A percentile compares a stretch with the other conserved stretches of the same genome.
Conservation (phyloP, 2,888 invertebrate genomes). For the Isoperla grammatica region DNA sequence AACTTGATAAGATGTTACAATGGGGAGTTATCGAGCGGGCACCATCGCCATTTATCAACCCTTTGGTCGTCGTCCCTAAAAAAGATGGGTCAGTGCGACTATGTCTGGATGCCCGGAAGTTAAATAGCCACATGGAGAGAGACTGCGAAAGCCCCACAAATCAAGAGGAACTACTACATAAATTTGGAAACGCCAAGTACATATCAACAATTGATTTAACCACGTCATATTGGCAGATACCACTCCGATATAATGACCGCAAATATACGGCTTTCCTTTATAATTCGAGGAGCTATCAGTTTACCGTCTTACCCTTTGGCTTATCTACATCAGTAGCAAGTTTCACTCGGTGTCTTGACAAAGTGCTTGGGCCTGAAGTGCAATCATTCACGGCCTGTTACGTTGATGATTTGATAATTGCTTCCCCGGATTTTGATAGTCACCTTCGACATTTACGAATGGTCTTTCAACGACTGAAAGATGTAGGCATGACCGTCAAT, state of each 20-base stretch:
- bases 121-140: background rate
- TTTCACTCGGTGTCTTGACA: background rate
- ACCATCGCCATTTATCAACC: background rate
- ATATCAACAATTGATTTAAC: background rate
- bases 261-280: slow-evolving; percentile 33
- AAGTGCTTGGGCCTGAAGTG: background rate
- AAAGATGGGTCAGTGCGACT: background rate
- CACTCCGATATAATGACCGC: slow-evolving; percentile 28
- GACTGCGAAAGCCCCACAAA: background rate
- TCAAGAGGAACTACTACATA: background rate
- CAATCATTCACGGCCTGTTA: background rate
- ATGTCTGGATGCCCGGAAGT: background rate
- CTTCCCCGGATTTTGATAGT: background rate
- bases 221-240: slow-evolving; percentile 35
- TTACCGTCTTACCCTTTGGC: slow-evolving; percentile 36
- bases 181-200: background rate
- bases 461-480: background rate
- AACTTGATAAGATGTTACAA: background rate
- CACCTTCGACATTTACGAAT: background rate
- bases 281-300: slow-evolving; percentile 34
- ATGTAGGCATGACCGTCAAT: slow-evolving; percentile 9
- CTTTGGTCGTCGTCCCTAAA: background rate
- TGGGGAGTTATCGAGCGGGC: background rate
- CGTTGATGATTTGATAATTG: background rate
- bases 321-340: slow-evolving; percentile 31